Base-by-base conservation (phyloP, 2,113 vertebrate species). In the Platycercus adscitus region DNA sequence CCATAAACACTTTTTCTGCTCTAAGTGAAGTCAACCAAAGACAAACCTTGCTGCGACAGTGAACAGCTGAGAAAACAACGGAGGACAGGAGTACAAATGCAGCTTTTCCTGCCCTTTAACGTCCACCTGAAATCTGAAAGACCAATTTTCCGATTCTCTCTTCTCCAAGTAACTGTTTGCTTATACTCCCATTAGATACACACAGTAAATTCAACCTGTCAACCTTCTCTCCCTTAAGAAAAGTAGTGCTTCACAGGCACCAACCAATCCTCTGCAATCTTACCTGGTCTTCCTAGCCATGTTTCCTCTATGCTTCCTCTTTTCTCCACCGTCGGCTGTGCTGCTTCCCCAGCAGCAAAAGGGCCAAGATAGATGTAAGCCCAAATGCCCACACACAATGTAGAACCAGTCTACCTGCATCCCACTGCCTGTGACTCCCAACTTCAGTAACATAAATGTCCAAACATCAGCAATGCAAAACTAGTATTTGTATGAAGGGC, bases 301-400 rank as follows among this genome's bases (percentile, higher is more conserved):
- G 18, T 28, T 72, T 77, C 44, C 78, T 53, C 87, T 35, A 72
- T 43, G 25, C 7, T 71, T 75, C 39, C 13, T 17, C 23, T 60
- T 60, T 72, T 39, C 55, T 35, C 10, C 31, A 28, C 11, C 55
- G 29, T 35, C 53, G 33, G 28, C 16, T 86, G 23, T n/a, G 53
- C 65, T 64, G 43, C 61, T 58, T 68, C 9, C 20, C 15, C 47
- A 64, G 39, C 49, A 93, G 61, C 52, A 89, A 64, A 92, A 61
- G 2, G 3, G 13, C 4, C 13, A 88, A 89, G 53, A 68, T 2
- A 72, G 41, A 55, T 19, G 21, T 66, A 56, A 18, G 37, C 9
- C n/a, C 20, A 55, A 85, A 53, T 10, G 13, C 2, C 37, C 14
- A 33, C 49, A 35, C 0, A 5, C 25, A 35, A 50, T 0, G 1